Evolutionary conservation across 2,888 invertebrate species (phyloP), one percentile per base, ranked within the genome.

Genomic region (Netelia virgata): DNA sequence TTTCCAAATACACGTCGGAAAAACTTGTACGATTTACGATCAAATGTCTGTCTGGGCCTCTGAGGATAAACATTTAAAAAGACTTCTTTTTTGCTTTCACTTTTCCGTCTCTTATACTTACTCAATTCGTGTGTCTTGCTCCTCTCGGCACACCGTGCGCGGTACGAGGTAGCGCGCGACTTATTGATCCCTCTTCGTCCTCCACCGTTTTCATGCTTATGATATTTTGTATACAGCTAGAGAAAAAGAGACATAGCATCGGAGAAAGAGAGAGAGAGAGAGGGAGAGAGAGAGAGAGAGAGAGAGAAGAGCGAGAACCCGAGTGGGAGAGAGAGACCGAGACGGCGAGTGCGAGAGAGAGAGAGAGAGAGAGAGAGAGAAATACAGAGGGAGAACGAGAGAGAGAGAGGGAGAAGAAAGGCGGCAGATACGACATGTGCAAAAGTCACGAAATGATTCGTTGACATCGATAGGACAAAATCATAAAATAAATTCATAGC

Each of bases 181-280:
- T 93, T 93, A 93, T 93, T 92, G 93, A 93, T 93, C 92, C 90
- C 90, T 87, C 84, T 72, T 47, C 77, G 83, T 79, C 61, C 82
- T 70, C 73, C 79, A 75, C 64, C 76, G 70, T 77, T 43, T 68
- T 69, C 81, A 70, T 82, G 78, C 85, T 85, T 86, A 86, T 85
- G 84, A 86, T 87, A 87, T 86, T 86, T 86, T 85, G 76, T 74
- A 84, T 86, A 86, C 83, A 84, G 79, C 82, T 68, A 83, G 72
- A 86, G 84, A 85, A 55, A 69, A 50, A 63, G 72, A 74, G 68
- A 66, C 53, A 16, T 55, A 73, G 75, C 57, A 41, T 69, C 64
- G 55, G 69, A 82, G 55, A 76, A 16, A 70, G 66, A 72, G n/a
- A 47, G 3, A 69, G 36, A 63, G 53, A 23, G 41, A 57, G n/a